Base-by-base conservation (phyloP, 64 coral and sea anemone genomes). In the Stylophora pistillata region DNA sequence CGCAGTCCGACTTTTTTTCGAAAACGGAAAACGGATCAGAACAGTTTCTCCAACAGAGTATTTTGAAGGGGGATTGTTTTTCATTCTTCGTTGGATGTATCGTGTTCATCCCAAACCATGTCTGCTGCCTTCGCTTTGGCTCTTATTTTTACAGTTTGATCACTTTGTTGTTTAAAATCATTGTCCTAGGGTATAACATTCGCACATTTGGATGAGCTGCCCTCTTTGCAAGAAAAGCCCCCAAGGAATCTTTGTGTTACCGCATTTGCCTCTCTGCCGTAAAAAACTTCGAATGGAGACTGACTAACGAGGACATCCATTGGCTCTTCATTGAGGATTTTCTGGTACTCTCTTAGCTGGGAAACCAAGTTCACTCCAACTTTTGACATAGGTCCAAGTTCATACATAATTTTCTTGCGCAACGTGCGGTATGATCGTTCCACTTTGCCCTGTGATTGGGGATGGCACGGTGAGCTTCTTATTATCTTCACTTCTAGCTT, bases 361-460 rank as follows among this genome's bases (percentile, higher is more conserved):
- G 52, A 63, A 32, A 69, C 91, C 91, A 76, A 93, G 91, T 88
- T 92, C 15, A 92, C 76, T 29, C 85, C 91, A 58, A 58, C 72
- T 74, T 70, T 93, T 12, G 34, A 31, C 0, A 74, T 54, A 73
- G 86, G 73, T 21, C 21, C 55, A 18, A 82, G 18, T 53, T 88
- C 85, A 74, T 73, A 88, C n/a, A 61, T 31, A 55, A 93, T 93
- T 55, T 93, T 88, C 47, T 93, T 93, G 13, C 85, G n/a, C 66
- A 93, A 58, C 56, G 85, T 25, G 23, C 77, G 63, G 63, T 93
- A 77, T 33, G 85, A 93, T 29, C 91, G 32, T 74, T 88, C 91
- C 23, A 93, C 78, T 76, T 93, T 93, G 18, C 91, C 85, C 78
- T 90, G 77, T 56, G 53, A 86, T 62, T 78, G 71, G 64, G 56